phyloP scores from a whole-genome alignment of 2,113 vertebrate genomes.

The Nyctibius bracteatus region DNA sequence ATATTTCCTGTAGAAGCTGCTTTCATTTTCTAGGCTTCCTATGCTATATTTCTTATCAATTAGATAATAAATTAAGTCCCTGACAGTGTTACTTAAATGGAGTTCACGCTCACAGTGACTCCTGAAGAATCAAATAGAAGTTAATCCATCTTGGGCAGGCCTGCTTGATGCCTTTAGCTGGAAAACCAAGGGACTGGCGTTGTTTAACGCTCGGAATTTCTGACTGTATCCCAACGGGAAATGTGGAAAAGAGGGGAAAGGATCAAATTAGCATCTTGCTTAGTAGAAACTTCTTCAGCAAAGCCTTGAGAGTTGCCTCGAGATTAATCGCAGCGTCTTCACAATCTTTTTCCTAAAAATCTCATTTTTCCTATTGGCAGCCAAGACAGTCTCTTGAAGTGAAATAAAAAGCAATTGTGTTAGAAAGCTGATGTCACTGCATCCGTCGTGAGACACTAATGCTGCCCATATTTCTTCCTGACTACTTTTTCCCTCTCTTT shows the following conservation, averaged over 20 bases:
- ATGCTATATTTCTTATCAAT: slow-evolving; percentile 8
- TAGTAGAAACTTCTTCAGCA: neutral
- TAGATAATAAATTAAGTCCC: neutral
- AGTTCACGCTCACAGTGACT: neutral
- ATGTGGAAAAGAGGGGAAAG: fast-evolving
- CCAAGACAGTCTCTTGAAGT: neutral
- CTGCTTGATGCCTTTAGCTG: neutral
- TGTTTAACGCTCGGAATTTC: neutral
- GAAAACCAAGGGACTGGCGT: neutral
- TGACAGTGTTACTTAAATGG: neutral
- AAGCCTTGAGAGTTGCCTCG: neutral
- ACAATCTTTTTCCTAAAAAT: neutral
- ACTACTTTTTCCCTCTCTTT: neutral
- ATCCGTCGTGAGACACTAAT: neutral
- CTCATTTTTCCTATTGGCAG: neutral
- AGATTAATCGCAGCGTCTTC: neutral
- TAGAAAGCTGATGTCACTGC: neutral
- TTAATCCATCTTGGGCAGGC: neutral
- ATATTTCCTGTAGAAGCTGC: neutral
- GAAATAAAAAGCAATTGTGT: neutral
- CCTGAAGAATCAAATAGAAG: neutral
- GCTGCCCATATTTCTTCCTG: neutral
- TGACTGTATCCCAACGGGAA: neutral
- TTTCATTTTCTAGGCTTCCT: neutral
- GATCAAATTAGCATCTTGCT: neutral